Percentiles rank a stretch among this genome's conserved stretches.
phyloP scores from a whole-genome alignment of 2,113 vertebrate species.

The Engystomops pustulosus region DNA sequence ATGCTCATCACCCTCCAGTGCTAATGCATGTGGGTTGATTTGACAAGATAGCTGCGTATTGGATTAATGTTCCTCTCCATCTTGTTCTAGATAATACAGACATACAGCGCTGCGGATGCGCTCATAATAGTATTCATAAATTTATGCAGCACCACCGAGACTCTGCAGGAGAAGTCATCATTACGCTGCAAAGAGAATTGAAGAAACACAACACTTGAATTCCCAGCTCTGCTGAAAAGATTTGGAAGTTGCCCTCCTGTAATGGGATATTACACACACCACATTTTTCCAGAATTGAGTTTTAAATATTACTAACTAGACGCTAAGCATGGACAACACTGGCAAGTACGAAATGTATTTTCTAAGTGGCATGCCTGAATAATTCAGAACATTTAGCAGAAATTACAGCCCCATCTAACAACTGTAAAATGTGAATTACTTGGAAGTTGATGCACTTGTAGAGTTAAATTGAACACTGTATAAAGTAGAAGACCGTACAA shows the following conservation, averaged over 20 bases:
- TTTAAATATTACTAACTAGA: conserved; percentile 52
- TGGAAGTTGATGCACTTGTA: conserved; percentile 48
- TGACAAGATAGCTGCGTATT: neutral
- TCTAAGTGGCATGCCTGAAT: conserved; percentile 51
- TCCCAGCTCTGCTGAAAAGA: neutral
- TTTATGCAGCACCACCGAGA: conserved; percentile 19
- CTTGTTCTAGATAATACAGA: conserved; percentile 11
- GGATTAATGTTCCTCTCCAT: conserved; percentile 1
- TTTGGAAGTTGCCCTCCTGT: neutral
- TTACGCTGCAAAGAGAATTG: conserved; percentile 14
- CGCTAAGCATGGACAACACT: conserved; percentile 28
- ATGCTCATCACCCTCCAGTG: neutral
- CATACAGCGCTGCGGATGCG: neutral
- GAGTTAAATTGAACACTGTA: conserved; percentile 51
- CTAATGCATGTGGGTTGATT: neutral
- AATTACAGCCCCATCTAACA: conserved; percentile 45
- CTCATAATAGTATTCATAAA: conserved; percentile 16
- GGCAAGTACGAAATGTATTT: conserved; percentile 3
- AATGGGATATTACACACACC: conserved; percentile 22
- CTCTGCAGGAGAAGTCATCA: conserved; percentile 14
- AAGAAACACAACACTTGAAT: conserved; percentile 25
- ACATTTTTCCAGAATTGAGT: conserved; percentile 29
- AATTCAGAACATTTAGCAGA: conserved; percentile 54
- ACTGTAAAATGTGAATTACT: conserved; percentile 57
- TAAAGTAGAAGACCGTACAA: conserved; percentile 41